Base-by-base conservation (phyloP, 2,797 vertebrate species). In the Buceros bicornis region DNA sequence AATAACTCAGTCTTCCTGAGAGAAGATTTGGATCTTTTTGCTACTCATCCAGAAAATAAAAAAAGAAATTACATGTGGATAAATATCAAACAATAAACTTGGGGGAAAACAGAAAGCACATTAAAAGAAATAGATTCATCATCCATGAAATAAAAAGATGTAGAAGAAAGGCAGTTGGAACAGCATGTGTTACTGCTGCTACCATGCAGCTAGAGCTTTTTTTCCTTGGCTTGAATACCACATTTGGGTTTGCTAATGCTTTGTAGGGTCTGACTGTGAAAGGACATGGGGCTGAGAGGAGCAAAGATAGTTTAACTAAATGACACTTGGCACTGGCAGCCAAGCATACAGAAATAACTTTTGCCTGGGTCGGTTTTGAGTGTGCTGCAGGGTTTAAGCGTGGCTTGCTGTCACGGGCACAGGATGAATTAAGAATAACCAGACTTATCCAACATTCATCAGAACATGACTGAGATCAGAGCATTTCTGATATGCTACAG, bases 291-390 rank as follows among this genome's bases (percentile, higher is more conserved):
- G 53, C 76, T 50, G 66, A 88, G 58, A 83, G 73, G 35, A 90
- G 70, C 80, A 61, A 74, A 83, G 85, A 53, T 25, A 82, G 31
- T 91, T 87, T 76, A 88, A 62, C 60, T 31, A 48, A 40, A 76
- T 91, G 71, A 65, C 58, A 29, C 28, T 85, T 6, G 2, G 94
- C 76, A 62, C 82, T 29, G 47, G 80, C 5, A 0, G 80, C 56
- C 70, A 66, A 86, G 50, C 48, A 51, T 31, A 84, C 91, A 91
- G 76, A 88, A 97, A 94, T 95, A 93, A 62, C 88, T 94, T 91
- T 90, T 71, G 64, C 94, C 77, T 84, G 91, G 73, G 43, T 87
- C 96, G 87, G 89, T 50, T 88, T 60, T 73, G 43, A 79, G 70
- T 5, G 0, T 48, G 45, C 60, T 66, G 60, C 70, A 45, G 87